Percentiles rank a stretch among this genome's conserved stretches.
Evolutionary conservation across 2,113 vertebrate species (phyloP).

Genomic region (Progne subis): DNA sequence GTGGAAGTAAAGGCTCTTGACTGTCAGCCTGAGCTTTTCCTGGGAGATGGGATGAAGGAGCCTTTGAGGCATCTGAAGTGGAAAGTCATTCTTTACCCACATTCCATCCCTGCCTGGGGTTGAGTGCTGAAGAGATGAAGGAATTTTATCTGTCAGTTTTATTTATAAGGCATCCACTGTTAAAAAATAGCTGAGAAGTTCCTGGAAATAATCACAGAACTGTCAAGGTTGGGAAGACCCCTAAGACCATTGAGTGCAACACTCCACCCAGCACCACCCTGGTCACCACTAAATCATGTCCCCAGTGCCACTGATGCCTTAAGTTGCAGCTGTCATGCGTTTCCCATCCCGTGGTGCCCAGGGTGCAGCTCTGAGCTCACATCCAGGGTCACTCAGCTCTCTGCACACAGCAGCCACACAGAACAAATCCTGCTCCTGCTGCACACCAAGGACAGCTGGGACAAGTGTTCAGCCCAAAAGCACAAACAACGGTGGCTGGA

Average conservation of each 20-base stretch:
- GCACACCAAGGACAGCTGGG: neutral
- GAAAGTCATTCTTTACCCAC: neutral
- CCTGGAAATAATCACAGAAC: neutral
- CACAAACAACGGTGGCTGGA: neutral
- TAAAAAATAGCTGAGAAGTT: neutral
- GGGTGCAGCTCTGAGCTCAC: neutral
- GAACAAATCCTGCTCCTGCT: neutral
- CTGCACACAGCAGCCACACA: neutral
- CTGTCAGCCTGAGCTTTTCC: neutral
- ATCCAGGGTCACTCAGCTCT: neutral
- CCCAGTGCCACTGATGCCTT: neutral
- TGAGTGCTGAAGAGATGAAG: fast-evolving
- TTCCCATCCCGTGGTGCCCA: neutral
- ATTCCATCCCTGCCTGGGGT: neutral
- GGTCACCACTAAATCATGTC: neutral
- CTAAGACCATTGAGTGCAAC: fast-evolving
- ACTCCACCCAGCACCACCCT: neutral
- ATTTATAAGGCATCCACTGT: neutral
- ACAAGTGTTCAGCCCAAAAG: neutral
- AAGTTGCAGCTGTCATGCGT: fast-evolving
- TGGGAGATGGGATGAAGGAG: neutral
- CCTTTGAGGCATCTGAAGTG: neutral
- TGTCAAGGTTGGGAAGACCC: neutral
- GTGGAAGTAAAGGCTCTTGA: neutral
- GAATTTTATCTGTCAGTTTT: neutral